Percentiles rank a stretch among this genome's conserved stretches.
Conservation (phyloP, 2,113 vertebrate species). For the Vicugna pacos region DNA sequence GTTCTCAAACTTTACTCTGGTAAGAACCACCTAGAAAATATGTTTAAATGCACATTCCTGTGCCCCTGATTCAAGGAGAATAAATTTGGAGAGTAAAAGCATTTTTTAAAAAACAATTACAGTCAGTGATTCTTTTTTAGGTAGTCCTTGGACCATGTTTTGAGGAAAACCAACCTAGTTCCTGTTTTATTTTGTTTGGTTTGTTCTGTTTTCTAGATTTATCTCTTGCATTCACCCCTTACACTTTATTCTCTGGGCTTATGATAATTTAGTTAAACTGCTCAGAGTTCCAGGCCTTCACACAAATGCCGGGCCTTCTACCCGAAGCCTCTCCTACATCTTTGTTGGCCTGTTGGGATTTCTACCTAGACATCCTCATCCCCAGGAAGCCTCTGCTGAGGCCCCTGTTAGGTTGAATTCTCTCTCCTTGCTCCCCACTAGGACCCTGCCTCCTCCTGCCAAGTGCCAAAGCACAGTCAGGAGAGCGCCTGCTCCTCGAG, state of each 20-base stretch:
- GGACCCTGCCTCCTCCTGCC: too few relatives aligned
- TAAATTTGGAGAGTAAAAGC: neutral
- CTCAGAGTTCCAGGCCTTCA: neutral
- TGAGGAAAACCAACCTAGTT: conserved; percentile 5
- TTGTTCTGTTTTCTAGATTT: neutral
- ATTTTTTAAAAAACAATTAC: neutral
- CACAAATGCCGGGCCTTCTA: neutral
- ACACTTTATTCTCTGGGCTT: neutral
- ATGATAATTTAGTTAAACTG: neutral
- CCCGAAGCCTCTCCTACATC: neutral
- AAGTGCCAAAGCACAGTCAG: neutral
- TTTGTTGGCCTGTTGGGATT: neutral
- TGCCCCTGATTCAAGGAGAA: neutral
- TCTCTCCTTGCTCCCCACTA: neutral
- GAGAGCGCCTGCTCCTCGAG: neutral
- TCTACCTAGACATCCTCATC: neutral
- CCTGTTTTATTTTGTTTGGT: neutral
- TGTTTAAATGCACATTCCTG: conserved; percentile 3
- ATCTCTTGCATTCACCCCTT: neutral
- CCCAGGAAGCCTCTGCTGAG: neutral
- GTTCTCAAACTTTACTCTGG: conserved; percentile 27
- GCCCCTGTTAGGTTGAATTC: neutral
- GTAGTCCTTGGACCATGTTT: neutral
- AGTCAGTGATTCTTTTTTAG: neutral
- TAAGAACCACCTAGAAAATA: neutral